phyloP scores from a whole-genome alignment of 2,113 vertebrate species.

The Sialia sialis region DNA sequence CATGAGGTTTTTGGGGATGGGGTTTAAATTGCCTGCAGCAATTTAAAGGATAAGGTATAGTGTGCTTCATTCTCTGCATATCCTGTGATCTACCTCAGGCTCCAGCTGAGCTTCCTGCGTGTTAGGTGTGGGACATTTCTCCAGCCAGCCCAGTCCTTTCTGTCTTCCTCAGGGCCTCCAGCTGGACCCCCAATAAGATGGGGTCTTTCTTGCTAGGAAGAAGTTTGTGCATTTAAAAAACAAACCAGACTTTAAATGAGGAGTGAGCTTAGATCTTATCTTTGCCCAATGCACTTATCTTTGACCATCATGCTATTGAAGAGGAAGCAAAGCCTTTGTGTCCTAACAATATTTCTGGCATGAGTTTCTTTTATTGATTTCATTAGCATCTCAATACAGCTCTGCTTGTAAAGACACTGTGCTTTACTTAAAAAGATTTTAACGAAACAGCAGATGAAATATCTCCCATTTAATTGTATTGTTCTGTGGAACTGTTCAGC shows the following conservation, averaged over 20 bases:
- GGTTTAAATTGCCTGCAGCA: background rate
- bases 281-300: background rate
- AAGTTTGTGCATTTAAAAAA: background rate
- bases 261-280: background rate
- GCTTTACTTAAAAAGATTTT: background rate
- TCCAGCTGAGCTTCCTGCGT: background rate
- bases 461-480: background rate
- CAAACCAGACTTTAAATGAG: background rate
- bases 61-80: fast-evolving
- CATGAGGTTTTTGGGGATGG: background rate
- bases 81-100: background rate
- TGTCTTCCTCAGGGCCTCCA: background rate
- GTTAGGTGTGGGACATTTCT: background rate
- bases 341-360: background rate
- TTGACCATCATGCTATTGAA: background rate
- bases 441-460: background rate
- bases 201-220: background rate
- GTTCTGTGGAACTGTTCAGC: background rate
- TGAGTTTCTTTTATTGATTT: background rate
- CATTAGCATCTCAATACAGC: background rate
- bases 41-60: fast-evolving
- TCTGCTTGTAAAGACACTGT: background rate
- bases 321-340: background rate
- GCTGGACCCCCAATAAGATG: background rate
- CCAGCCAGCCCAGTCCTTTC: background rate